Evolutionary conservation across 2,888 invertebrate species (phyloP), one percentile per base, ranked within the genome.

Genomic region (Meloe dianella): DNA sequence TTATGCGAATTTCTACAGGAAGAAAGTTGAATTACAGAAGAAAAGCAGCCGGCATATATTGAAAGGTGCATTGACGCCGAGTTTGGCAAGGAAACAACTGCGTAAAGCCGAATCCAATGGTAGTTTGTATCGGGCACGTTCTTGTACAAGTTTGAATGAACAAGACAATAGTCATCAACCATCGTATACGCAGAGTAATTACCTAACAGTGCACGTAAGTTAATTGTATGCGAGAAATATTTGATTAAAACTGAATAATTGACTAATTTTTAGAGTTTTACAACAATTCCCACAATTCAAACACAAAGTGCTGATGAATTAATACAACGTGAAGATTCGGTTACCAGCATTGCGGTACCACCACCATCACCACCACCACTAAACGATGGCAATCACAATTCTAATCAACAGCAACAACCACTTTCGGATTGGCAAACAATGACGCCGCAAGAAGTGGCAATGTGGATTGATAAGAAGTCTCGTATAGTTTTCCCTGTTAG

Each of bases 401-500:
- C 7, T 30, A 30, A 41, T 7, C n/a, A n/a, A 17, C 3, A 22
- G 2, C 9, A 47, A 66, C 65, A 61, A 63, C 70, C 56, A 61
- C 84, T 80, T 2, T 84, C 12, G 85, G 84, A 63, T 29, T 91
- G 92, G 89, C 93, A 94, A 60, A 93, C 93, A 14, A 92, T 95
- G 90, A 94, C 94, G 1, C 94, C 95, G 0, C 94, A 94, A 77
- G 92, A 95, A 83, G 93, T 95, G 64, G 92, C 95, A 71, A 91
- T 90, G 63, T 95, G 94, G 93, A 93, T 95, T 72, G 95, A 95
- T 84, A 90, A 88, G 65, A 85, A 94, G 62, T 92, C 94, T 27
- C 87, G 95, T 61, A 84, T 93, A 38, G 85, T 92, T 1, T 95
- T 95, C 81, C 95, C 95, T 0, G 81, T 91, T 4, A 86, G 91